These are phyloP conservation scores for Protaetia brevitarsis DNA, from an alignment of 1,140 invertebrate genomes.

Conservation along the genomic window DNA sequence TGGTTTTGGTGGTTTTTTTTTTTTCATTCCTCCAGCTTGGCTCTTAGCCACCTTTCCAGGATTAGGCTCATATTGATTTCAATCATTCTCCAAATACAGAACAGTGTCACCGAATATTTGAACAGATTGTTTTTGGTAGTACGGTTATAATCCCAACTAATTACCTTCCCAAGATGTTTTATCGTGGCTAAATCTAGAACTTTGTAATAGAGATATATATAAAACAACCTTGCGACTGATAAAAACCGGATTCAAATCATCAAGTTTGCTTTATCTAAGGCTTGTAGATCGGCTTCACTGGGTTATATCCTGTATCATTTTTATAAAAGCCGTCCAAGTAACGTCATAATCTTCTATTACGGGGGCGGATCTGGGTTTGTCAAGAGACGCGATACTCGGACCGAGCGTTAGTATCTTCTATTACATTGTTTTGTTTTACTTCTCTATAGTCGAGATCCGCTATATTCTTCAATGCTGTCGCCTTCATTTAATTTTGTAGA, in stretches of 20 bases:
- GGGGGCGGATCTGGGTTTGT: conserved; percentile 28
- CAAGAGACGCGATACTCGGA: conserved; percentile 4
- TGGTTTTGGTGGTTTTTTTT: conserved; percentile 28
- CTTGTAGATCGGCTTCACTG: background rate
- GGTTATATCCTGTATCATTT: conserved; percentile 45
- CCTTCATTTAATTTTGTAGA: too few species aligned
- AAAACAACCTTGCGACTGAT: conserved; percentile 54
- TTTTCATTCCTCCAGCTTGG: conserved; percentile 30
- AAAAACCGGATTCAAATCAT: conserved; percentile 52
- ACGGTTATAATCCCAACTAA: conserved; percentile 53
- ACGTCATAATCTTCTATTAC: conserved; percentile 45
- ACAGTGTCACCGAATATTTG: conserved; percentile 53
- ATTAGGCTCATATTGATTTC: background rate
- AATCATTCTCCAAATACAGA: conserved; percentile 39
- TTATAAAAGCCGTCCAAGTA: conserved; percentile 57
- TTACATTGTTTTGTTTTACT: background rate
- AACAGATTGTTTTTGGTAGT: conserved; percentile 48
- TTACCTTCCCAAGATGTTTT: conserved; percentile 55
- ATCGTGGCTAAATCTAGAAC: conserved; percentile 53
- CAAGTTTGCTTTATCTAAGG: conserved; percentile 43
- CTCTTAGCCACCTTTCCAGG: conserved; percentile 21
- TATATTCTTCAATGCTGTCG: conserved; percentile 25
- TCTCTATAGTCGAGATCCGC: conserved; percentile 22
- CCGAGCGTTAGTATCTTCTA: background rate
- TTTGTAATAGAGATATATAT: conserved; percentile 57